These are phyloP conservation scores for Coreius guichenoti DNA, from an alignment of 2,797 vertebrate species.

Conservation along the genomic window DNA sequence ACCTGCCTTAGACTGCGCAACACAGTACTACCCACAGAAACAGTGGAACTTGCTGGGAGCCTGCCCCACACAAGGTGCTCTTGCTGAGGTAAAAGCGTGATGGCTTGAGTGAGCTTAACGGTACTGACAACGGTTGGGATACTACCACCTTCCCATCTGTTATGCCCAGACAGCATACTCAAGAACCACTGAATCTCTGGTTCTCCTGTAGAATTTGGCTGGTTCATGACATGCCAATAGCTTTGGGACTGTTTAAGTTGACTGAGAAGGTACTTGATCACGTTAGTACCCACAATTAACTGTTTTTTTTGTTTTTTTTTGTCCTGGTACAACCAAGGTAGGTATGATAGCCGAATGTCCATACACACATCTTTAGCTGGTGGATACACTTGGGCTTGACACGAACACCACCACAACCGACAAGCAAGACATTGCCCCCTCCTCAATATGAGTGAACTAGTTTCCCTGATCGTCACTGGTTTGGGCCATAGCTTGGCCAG, in stretches of 20 bases:
- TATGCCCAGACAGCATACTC: neutral
- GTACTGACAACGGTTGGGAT: neutral
- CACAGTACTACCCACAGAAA: neutral
- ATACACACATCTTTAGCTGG: neutral
- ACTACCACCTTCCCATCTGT: neutral
- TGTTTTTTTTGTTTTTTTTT: constrained; percentile 16
- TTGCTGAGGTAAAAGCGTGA: neutral
- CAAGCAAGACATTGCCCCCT: neutral
- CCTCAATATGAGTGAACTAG: neutral
- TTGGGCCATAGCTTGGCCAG: neutral
- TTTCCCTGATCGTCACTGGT: neutral
- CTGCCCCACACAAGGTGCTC: neutral
- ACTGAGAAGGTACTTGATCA: constrained; percentile 18
- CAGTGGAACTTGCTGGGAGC: neutral
- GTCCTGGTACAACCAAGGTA: constrained; percentile 16
- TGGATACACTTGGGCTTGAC: neutral
- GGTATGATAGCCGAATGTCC: neutral
- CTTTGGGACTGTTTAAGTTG: neutral
- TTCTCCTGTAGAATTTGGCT: constrained; percentile 1
- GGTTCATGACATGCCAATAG: constrained; percentile 13
- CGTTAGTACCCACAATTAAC: constrained; percentile 36
- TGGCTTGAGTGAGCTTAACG: neutral
- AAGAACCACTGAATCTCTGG: constrained; percentile 8
- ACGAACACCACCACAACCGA: neutral
- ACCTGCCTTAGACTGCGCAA: neutral